Percentiles rank a stretch among this genome's conserved stretches.
These are phyloP conservation scores for Oryzaephilus surinamensis DNA, from an alignment of 1,140 invertebrate genomes.

Conservation along the genomic window DNA sequence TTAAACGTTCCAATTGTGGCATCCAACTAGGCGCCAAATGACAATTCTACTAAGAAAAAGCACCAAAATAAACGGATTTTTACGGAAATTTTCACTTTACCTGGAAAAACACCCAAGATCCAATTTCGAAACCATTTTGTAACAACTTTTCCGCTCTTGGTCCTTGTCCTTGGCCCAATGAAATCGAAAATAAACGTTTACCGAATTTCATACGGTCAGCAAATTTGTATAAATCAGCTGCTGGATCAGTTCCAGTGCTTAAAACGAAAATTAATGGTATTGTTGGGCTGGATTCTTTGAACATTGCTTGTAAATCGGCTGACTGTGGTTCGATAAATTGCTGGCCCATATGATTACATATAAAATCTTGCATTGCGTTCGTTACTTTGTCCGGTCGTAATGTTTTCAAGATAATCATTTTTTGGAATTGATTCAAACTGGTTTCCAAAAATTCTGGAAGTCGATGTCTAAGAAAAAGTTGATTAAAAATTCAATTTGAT, in stretches of 20 bases:
- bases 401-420: constrained; percentile 59
- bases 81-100: no score
- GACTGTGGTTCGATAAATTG: constrained; percentile 57
- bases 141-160: constrained; percentile 54
- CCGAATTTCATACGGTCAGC: constrained; percentile 50
- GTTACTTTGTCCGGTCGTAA: constrained; percentile 80
- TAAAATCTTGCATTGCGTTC: constrained; percentile 65
- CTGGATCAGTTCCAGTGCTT: constrained; percentile 61
- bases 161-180: constrained; percentile 62
- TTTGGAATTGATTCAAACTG: constrained; percentile 52
- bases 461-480: constrained; percentile 31
- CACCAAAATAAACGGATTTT: no score
- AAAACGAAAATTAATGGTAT: constrained; percentile 59
- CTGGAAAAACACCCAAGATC: constrained; percentile 57
- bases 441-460: constrained; percentile 48
- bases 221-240: constrained; percentile 49
- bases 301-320: constrained; percentile 51
- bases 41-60: no score
- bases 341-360: constrained; percentile 57
- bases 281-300: constrained; percentile 49
- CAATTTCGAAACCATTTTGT: constrained; percentile 43
- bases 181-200: constrained; percentile 54
- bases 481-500: no score
- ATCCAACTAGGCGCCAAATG: constrained; percentile 66
- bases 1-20: constrained; percentile 45